These are phyloP conservation scores for Stichodactyla helianthus DNA, from an alignment of 64 coral and sea anemone species.

Conservation along the genomic window DNA sequence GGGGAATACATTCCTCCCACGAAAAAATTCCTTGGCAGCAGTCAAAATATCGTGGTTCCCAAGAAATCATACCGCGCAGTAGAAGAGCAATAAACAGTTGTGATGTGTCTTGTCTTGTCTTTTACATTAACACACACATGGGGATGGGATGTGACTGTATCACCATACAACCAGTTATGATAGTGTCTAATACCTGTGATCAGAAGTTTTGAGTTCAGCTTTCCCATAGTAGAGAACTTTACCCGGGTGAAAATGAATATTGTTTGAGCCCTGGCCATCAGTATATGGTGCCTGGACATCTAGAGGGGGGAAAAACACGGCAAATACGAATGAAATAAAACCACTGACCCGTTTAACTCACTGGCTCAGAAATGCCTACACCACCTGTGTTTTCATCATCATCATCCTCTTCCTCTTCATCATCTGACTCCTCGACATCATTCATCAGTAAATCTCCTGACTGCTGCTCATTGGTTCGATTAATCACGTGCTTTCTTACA, in stretches of 20 bases:
- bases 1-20: no score
- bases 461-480: background rate
- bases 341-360: background rate
- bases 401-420: conserved; percentile 43
- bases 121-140: no score
- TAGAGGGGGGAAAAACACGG: background rate
- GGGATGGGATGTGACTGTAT: no score
- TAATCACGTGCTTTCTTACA: conserved; percentile 26
- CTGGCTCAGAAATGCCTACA: background rate
- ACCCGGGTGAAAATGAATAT: conserved; percentile 66
- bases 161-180: no score
- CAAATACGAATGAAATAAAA: background rate
- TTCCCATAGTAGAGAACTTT: conserved; percentile 88
- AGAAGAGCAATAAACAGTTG: no score
- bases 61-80: no score
- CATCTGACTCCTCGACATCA: background rate
- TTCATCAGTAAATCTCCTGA: background rate
- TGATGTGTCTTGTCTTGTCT: no score
- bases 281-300: background rate
- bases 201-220: conserved; percentile 91
- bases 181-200: conserved; percentile 62
- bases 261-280: background rate
- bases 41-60: no score
- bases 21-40: no score
- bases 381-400: conserved; percentile 13